Evolutionary conservation across 2,888 invertebrate species (phyloP), one percentile per base, ranked within the genome.

Genomic region (Gibbula magus): DNA sequence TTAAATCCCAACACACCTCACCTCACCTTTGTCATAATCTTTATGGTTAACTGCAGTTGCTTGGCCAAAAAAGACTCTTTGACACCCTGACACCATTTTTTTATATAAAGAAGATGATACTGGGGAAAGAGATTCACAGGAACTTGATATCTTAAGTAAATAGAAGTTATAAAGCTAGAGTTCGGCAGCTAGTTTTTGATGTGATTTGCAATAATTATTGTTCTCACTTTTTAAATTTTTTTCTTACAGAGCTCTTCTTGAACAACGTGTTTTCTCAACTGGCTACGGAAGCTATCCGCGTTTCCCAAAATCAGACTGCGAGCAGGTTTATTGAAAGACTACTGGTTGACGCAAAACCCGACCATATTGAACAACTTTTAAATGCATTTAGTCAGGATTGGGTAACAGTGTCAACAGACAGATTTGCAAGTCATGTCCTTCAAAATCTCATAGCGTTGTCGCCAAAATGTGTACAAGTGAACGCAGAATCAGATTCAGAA

Each of bases 381-480:
- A 77, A 81, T 25, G 77, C 82, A 22, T 74, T 87, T 7, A 77
- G 84, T 8, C 39, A 79, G 35, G 85, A 91, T 82, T 89, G 90
- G 89, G 79, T 81, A 8, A 82, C 77, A 5, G 83, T 88, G 18
- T 86, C 88, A 73, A 86, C 86, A 25, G 89, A 91, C 81, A 82
- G 86, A 74, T 83, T 89, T 85, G 91, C 91, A 35, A 90, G 90
- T 77, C 90, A 91, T 84, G 91, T 92, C n/a, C 85, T 90, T 20
- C 90, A 92, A 78, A 86, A 88, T 20, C 79, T 89, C 4, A 76
- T 16, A 25, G 39, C 70, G 7, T 20, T 53, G 20, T 20, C 76
- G 18, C 25, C 67, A 39, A 70, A 77, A 35, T 61, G 39, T 76
- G 35, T 52, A 45, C 18, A 78, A 75, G 52, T 52, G 32, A 78